phyloP scores from a whole-genome alignment of 2,888 invertebrate species.

The Chorisops tibialis region DNA sequence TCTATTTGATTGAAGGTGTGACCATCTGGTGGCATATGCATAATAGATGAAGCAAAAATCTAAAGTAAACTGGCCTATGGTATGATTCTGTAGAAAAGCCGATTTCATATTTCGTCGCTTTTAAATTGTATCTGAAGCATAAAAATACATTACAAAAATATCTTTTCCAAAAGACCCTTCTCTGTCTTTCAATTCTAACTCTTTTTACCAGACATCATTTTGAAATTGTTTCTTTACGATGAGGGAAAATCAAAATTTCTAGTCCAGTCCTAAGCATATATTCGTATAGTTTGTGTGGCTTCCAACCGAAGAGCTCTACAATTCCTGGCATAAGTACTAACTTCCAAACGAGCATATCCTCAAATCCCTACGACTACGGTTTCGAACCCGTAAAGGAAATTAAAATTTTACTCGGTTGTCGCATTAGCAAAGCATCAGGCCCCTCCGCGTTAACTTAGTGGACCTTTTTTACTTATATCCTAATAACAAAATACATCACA shows the following conservation, averaged over 20 bases:
- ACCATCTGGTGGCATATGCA: too few relatives aligned
- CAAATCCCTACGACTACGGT: conserved; percentile 19
- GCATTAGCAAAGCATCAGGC: conserved; percentile 29
- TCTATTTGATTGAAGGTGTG: too few relatives aligned
- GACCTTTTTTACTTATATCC: conserved; percentile 26
- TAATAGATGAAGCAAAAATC: too few relatives aligned
- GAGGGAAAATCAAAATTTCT: conserved; percentile 7
- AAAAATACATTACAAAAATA: too few relatives aligned
- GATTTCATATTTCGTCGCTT: too few relatives aligned
- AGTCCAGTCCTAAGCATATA: neutral
- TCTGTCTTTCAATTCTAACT: too few relatives aligned
- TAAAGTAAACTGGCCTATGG: too few relatives aligned
- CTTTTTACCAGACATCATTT: too few relatives aligned
- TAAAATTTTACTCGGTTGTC: conserved; percentile 35
- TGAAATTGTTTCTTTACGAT: too few relatives aligned
- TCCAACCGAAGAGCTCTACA: conserved; percentile 3
- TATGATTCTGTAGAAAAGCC: too few relatives aligned
- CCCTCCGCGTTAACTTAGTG: neutral
- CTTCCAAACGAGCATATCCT: conserved; percentile 7
- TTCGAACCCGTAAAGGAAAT: conserved; percentile 30
- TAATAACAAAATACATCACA: conserved; percentile 38
- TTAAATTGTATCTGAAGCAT: too few relatives aligned
- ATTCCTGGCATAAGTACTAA: conserved; percentile 14
- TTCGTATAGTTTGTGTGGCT: conserved; percentile 2
- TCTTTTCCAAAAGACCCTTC: too few relatives aligned